Evolutionary conservation across 2,888 invertebrate genomes (phyloP).

Genomic region (Leptura quadrifasciata): DNA sequence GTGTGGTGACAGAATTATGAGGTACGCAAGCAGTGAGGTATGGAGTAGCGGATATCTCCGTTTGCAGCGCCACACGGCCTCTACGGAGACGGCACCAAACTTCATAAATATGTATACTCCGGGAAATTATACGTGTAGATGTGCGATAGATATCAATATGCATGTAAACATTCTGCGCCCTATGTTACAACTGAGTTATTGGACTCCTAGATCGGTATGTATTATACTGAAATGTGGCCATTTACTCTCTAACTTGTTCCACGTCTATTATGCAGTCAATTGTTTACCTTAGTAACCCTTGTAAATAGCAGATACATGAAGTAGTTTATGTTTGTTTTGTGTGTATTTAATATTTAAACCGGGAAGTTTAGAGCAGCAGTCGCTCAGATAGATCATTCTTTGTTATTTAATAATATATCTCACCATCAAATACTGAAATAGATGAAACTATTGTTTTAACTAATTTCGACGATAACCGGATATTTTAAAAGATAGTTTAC

Average conservation of each 20-base stretch:
- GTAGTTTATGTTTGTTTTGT: slow-evolving; percentile 24
- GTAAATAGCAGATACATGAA: slow-evolving; percentile 43
- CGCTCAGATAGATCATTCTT: not conserved
- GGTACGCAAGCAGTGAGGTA: slow-evolving; percentile 68
- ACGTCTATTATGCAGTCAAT: slow-evolving; percentile 52
- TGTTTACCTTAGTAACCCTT: slow-evolving; percentile 50
- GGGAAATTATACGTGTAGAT: slow-evolving; percentile 73
- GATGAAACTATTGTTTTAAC: too few species aligned
- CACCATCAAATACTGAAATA: too few species aligned
- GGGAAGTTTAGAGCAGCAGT: not conserved
- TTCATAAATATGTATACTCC: slow-evolving; percentile 72
- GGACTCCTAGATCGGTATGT: slow-evolving; percentile 65
- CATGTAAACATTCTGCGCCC: slow-evolving; percentile 73
- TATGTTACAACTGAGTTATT: slow-evolving; percentile 72
- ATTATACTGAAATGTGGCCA: slow-evolving; percentile 62
- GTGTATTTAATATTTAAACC: slow-evolving; percentile 3
- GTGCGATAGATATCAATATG: slow-evolving; percentile 74
- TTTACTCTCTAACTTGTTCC: slow-evolving; percentile 56
- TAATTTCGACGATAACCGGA: too few species aligned
- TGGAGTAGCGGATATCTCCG: slow-evolving; percentile 69
- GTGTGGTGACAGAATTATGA: slow-evolving; percentile 73
- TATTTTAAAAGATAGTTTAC: too few species aligned
- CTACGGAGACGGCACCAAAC: slow-evolving; percentile 59
- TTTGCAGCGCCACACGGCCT: slow-evolving; percentile 59
- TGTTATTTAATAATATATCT: too few species aligned